Percentiles rank a stretch among this genome's conserved stretches.
Evolutionary conservation across 2,888 invertebrate species (phyloP).

Genomic region (Drosophila multiciliata): DNA sequence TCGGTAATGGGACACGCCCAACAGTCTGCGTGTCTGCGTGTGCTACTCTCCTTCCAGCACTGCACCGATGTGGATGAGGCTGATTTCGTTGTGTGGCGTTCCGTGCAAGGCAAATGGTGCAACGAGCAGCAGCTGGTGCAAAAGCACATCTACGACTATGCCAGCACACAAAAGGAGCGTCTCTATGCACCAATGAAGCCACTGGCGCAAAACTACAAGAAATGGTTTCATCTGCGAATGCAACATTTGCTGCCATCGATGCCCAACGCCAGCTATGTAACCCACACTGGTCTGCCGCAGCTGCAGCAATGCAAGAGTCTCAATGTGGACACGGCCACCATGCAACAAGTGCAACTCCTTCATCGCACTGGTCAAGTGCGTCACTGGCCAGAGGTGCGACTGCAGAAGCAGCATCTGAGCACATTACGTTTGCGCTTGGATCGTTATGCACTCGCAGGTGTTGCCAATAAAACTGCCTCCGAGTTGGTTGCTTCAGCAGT

Average conservation of each 20-base stretch:
- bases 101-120: slow-evolving; percentile 39
- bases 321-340: slow-evolving; percentile 37
- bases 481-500: slow-evolving; percentile 14
- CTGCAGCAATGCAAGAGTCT: slow-evolving; percentile 57
- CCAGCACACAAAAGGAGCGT: slow-evolving; percentile 50
- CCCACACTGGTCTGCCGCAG: slow-evolving; percentile 78
- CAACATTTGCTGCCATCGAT: slow-evolving; percentile 36
- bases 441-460: slow-evolving; percentile 38
- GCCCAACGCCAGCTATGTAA: slow-evolving; percentile 56
- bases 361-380: slow-evolving; percentile 35
- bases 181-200: slow-evolving; percentile 65
- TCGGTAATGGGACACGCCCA: slow-evolving; percentile 63
- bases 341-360: slow-evolving; percentile 61
- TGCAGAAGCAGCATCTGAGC: slow-evolving; percentile 33
- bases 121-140: slow-evolving; percentile 66
- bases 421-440: slow-evolving; percentile 58
- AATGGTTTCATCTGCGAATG: slow-evolving; percentile 56
- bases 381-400: slow-evolving; percentile 30
- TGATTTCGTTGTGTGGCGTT: slow-evolving; percentile 62
- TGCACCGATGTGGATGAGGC: slow-evolving; percentile 38
- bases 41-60: slow-evolving; percentile 60
- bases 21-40: slow-evolving; percentile 71
- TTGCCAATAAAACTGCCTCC: neutral
- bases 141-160: slow-evolving; percentile 63
- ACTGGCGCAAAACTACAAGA: slow-evolving; percentile 62